Evolutionary conservation across 23 tunicate genomes (phyloP), one percentile per base, ranked within the genome.

Genomic region (Halocynthia aurantium): DNA sequence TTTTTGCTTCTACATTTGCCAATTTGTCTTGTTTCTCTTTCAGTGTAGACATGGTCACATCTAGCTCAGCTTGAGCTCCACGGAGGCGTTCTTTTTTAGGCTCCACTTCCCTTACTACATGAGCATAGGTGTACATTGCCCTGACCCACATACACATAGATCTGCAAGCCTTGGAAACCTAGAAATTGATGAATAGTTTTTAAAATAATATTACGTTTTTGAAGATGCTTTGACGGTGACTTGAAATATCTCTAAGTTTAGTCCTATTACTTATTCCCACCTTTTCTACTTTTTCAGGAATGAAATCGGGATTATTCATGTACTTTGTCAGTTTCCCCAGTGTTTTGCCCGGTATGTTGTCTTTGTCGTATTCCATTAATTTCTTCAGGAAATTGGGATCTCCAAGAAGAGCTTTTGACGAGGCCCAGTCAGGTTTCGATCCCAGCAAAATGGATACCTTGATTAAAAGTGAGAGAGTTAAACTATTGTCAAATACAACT

Each of bases 101-200:
- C 68, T 93, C 98, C 63, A 93, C 98, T 76, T 93, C 98, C 50
- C 84, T 64, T 53, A 93, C 94, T 8, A 93, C 98, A 79, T 84
- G 90, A 21, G 98, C 72, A 84, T 93, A 93, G 55, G 94, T 87
- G 84, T 93, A 81, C 98, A 93, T 93, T 62, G 98, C 98, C 13
- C 98, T 79, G 66, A 93, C 94, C 98, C 98, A 93, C 98, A 93
- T 93, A 73, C 98, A 93, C 89, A 93, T 81, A 6, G 98, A 93
- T 58, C 78, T 80, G 85, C 98, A 93, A 6, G 98, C 98, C 81
- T 93, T 93, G 50, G 98, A 93, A 5, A 92, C 98, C 98, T 92
- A 71, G 15, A 56, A 5, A n/a, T 9, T 71, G 51, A 17, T 19
- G n/a, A 15, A 60, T 18, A 15, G 2, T 60, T 60, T 60, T n/a